A percentile compares a stretch with the other conserved stretches of the same genome.
These are phyloP conservation scores for Carcina quercana DNA, from an alignment of 2,888 invertebrate genomes.

Conservation along the genomic window DNA sequence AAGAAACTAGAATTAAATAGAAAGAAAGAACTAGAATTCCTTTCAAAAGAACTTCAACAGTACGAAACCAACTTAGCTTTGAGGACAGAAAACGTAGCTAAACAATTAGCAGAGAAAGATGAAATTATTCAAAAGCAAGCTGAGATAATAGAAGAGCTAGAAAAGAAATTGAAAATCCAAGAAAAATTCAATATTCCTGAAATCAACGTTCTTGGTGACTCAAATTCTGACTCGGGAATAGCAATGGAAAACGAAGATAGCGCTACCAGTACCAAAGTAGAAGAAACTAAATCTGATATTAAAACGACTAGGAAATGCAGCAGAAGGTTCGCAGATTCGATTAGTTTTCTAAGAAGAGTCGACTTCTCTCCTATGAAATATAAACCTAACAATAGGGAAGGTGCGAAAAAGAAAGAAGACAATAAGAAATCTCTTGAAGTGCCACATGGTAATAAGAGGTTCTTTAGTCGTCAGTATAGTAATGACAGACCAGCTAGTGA, in stretches of 20 bases:
- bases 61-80: conserved; percentile 60
- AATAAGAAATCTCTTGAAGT: conserved; percentile 53
- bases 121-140: conserved; percentile 52
- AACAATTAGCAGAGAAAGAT: conserved; percentile 58
- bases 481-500: conserved; percentile 52
- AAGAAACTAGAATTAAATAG: conserved; percentile 60
- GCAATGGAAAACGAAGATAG: conserved; percentile 58
- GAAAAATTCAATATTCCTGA: conserved; percentile 43
- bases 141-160: conserved; percentile 51
- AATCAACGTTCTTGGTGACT: conserved; percentile 50
- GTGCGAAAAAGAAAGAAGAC: conserved; percentile 51
- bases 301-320: conserved; percentile 58
- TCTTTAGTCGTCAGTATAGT: conserved; percentile 40
- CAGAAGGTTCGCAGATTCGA: conserved; percentile 60
- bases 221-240: conserved; percentile 65
- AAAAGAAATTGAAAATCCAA: conserved; percentile 38
- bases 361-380: conserved; percentile 69
- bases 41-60: conserved; percentile 59
- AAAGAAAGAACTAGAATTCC: conserved; percentile 60
- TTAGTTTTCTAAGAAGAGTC: conserved; percentile 59
- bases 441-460: conserved; percentile 34
- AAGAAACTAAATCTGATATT: conserved; percentile 39
- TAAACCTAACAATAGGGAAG: conserved; percentile 49
- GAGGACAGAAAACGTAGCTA: conserved; percentile 51
- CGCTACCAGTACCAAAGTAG: conserved; percentile 27